Base-by-base conservation (phyloP, 2,113 vertebrate species). In the Podarcis muralis region DNA sequence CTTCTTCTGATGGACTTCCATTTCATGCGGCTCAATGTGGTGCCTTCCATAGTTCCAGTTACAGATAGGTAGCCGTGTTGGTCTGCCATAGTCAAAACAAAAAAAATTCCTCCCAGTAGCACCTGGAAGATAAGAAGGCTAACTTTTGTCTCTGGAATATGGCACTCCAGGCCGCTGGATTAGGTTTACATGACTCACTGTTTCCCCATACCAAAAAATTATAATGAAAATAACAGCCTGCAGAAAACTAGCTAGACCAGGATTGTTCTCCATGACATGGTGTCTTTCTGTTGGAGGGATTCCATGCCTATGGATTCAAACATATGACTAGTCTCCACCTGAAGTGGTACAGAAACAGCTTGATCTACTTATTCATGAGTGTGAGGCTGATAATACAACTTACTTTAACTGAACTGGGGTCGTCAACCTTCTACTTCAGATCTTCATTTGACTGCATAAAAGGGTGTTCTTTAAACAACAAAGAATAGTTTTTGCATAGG, bases 401-500 rank as follows among this genome's bases (percentile, higher is more conserved):
- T 32, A n/a, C 6, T 35, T 76, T 27, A 20, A 7, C 27, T 77
- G 72, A 35, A 37, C 37, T 81, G 3, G 65, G 7, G 53, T 81
- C 82, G 68, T 62, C 65, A 2, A 30, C 37, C 86, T 84, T 78
- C 66, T 69, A 43, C 48, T 87, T 71, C 62, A 43, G 53, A 37
- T 57, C 76, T 32, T 84, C 59, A n/a, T 62, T 3, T 16, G 22
- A 0, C 1, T 7, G 79, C 71, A 35, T 85, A 90, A 11, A 59
- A 7, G 8, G 3, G 0, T 1, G 2, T 23, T 35, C 3, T 76
- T 91, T 79, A 65, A 37, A 6, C 79, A 83, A 82, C 93, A 93
- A 90, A 89, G 43, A n/a, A 89, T 25, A 93, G 89, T 82, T 88
- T 87, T 83, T 57, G 53, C 48, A 90, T 89, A 80, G 57, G 90